Base-by-base conservation (phyloP, 1,140 invertebrate genomes). In the Drosophila novamexicana region DNA sequence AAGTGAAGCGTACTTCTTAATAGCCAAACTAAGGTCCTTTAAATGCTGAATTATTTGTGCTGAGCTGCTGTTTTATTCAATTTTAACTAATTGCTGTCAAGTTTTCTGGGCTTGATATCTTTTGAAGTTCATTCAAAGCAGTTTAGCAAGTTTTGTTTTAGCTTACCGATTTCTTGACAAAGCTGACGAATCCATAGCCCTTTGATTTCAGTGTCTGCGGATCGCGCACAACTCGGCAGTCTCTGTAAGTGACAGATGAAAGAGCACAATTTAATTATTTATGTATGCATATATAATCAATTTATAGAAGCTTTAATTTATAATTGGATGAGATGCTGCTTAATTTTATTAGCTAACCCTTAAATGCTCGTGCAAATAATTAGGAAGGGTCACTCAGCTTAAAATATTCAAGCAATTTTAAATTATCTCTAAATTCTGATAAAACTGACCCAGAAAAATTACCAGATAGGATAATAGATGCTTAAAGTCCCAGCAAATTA, bases 101-200 rank as follows among this genome's bases (percentile, higher is more conserved):
- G 52, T 56, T 22, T 36, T 16, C n/a, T 53, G 36, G n/a, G 16
- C 29, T 47, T 39, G 22, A 18, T 6, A 10, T 9, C 70, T 49
- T 77, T 77, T 73, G 79, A 81, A 34, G 45, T 52, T 36, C 18
- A n/a, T 14, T 42, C 10, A 16, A 5, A 18, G 44, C 37, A 44
- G 40, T 37, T 54, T 1, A 37, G 40, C 16, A 44, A 45, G 22
- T 29, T 66, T 54, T 29, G 7, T 44, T 5, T 73, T 12, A 53
- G 95, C 96, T 96, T 94, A 98, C 98, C 93, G 97, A 96, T 95
- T 99, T 99, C 94, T 99, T 99, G 74, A 99, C 96, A 93, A 99
- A 99, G 10, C 98, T 99, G n/a, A 99, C 98, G 94, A 99, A 99
- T 45, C 98, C 99, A 94, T 99, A 99, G 74, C 99, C 99, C 94